phyloP scores from a whole-genome alignment of 1,140 invertebrate species.

The Drosophila pseudoananassae region DNA sequence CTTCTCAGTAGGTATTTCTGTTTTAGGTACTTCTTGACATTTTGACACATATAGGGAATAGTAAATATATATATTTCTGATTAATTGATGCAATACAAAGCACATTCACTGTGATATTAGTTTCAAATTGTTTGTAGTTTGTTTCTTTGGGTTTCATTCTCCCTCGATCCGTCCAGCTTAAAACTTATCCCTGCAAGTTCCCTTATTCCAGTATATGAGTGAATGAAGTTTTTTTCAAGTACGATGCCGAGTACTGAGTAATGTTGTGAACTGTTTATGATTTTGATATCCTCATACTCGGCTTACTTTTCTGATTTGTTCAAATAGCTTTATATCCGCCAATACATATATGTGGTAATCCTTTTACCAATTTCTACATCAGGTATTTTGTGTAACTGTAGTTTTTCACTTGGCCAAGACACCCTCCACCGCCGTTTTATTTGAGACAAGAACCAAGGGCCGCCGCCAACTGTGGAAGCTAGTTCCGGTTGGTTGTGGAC shows the following conservation, averaged over 20 bases:
- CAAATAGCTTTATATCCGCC: not conserved
- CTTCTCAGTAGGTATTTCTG: constrained; percentile 17
- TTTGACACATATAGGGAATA: constrained; percentile 29
- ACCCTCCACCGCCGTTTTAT: constrained; percentile 6
- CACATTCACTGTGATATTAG: constrained; percentile 50
- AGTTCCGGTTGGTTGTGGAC: constrained; percentile 58
- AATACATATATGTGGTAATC: not conserved
- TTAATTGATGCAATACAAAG: constrained; percentile 68
- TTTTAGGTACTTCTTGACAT: constrained; percentile 66
- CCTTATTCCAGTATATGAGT: constrained; percentile 23
- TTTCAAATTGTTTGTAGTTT: constrained; percentile 31
- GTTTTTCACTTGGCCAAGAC: constrained; percentile 13
- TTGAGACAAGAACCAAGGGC: constrained; percentile 31
- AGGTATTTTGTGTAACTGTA: not conserved
- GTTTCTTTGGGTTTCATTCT: constrained; percentile 16
- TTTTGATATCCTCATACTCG: not conserved
- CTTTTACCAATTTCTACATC: not conserved
- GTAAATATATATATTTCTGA: constrained; percentile 32
- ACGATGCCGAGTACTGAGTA: not conserved
- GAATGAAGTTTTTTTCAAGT: not conserved
- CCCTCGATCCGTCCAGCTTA: constrained; percentile 21
- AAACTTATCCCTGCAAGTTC: constrained; percentile 54
- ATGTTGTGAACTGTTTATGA: not conserved
- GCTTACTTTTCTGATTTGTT: not conserved
- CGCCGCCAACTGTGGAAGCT: constrained; percentile 32